Evolutionary conservation across 2,113 vertebrate species (phyloP).

Genomic region (Tichodroma muraria): DNA sequence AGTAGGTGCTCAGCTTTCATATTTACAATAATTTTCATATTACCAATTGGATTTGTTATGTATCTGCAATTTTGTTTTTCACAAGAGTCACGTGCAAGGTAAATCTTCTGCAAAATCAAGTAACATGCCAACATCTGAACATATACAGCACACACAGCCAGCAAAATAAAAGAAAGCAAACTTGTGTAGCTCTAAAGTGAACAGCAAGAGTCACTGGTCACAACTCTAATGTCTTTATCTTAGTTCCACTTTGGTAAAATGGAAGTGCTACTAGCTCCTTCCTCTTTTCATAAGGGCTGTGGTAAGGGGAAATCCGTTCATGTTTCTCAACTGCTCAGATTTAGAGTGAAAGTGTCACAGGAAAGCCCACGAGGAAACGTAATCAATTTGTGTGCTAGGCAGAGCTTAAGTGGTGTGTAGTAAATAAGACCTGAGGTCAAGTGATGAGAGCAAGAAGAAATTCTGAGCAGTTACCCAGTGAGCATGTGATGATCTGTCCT

Average conservation of each 20-base stretch:
- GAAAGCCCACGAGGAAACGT: slow-evolving; percentile 21
- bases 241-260: not conserved
- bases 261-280: not conserved
- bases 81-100: not conserved
- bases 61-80: not conserved
- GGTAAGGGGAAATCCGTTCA: not conserved
- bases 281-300: not conserved
- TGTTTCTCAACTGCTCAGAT: not conserved
- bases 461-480: not conserved
- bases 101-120: not conserved
- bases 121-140: not conserved
- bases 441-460: not conserved
- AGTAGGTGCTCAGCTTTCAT: not conserved
- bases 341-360: slow-evolving; percentile 30
- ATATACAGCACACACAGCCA: not conserved
- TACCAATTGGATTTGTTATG: not conserved
- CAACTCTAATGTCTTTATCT: not conserved
- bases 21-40: not conserved
- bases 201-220: not conserved
- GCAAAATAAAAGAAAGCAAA: not conserved
- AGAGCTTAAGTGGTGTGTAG: slow-evolving; percentile 32
- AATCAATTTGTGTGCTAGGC: slow-evolving; percentile 13
- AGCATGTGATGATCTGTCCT: not conserved
- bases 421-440: slow-evolving; percentile 47
- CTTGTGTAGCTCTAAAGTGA: not conserved